Conservation (phyloP, 1,140 invertebrate genomes). For the Heliconius eleuchia region DNA sequence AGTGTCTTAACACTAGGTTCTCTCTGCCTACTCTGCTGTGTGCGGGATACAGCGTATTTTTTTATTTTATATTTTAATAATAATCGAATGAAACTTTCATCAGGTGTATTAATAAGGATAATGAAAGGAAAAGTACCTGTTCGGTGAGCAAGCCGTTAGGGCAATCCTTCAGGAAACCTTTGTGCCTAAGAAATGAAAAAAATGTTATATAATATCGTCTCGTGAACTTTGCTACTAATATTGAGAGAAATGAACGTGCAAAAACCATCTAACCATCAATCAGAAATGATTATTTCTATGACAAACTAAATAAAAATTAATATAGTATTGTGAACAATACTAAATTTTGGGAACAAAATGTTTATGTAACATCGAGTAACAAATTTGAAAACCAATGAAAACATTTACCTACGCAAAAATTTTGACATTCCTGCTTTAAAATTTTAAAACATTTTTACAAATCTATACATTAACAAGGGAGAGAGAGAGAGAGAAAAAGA, state of each 20-base stretch:
- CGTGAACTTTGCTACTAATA: not conserved
- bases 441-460: not conserved
- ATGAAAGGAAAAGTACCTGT: conserved; percentile 83
- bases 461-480: not conserved
- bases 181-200: conserved; percentile 87
- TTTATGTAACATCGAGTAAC: no score
- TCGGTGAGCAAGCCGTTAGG: conserved; percentile 95
- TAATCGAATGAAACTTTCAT: not conserved
- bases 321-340: not conserved
- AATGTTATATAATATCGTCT: conserved; percentile 1
- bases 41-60: no score
- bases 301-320: not conserved
- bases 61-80: not conserved
- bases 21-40: no score
- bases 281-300: not conserved
- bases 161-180: conserved; percentile 96
- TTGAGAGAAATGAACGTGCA: not conserved
- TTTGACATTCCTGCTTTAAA: not conserved
- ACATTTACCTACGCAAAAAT: not conserved
- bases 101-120: not conserved
- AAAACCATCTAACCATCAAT: not conserved
- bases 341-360: no score
- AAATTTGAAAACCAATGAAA: not conserved
- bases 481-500: no score
- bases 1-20: no score